Conservation (phyloP, 1,140 invertebrate species). For the Aphidius ervi region DNA sequence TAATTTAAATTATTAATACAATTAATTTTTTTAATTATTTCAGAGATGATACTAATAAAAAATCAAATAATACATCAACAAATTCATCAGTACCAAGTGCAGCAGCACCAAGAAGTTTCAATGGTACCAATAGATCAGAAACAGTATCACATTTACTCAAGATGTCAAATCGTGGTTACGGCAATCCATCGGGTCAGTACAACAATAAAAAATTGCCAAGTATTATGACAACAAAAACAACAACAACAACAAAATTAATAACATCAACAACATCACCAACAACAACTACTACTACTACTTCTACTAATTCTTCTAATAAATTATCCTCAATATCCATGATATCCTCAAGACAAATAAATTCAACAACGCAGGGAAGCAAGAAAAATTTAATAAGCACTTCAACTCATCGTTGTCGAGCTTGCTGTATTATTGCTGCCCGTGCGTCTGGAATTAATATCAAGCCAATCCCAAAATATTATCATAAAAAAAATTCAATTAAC, state of each 20-base stretch:
- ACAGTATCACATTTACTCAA: conserved; percentile 49
- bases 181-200: conserved; percentile 40
- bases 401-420: conserved; percentile 8
- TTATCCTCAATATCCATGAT: conserved; percentile 10
- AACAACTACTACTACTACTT: neutral
- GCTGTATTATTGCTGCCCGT: conserved; percentile 11
- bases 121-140: conserved; percentile 49
- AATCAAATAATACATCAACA: conserved; percentile 33
- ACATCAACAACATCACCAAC: neutral
- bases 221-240: neutral
- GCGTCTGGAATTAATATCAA: conserved; percentile 7
- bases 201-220: conserved; percentile 22
- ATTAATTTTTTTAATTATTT: conserved; percentile 19
- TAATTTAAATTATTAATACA: neutral
- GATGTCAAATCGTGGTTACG: conserved; percentile 50
- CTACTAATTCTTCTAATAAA: neutral
- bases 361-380: neutral
- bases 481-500: neutral
- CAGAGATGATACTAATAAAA: conserved; percentile 40
- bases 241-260: neutral
- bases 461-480: neutral
- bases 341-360: conserved; percentile 13
- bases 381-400: neutral
- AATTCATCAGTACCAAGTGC: conserved; percentile 38
- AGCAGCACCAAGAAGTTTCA: conserved; percentile 46